phyloP scores from a whole-genome alignment of 2,113 vertebrate species.

The Andinoacara biseriatus region DNA sequence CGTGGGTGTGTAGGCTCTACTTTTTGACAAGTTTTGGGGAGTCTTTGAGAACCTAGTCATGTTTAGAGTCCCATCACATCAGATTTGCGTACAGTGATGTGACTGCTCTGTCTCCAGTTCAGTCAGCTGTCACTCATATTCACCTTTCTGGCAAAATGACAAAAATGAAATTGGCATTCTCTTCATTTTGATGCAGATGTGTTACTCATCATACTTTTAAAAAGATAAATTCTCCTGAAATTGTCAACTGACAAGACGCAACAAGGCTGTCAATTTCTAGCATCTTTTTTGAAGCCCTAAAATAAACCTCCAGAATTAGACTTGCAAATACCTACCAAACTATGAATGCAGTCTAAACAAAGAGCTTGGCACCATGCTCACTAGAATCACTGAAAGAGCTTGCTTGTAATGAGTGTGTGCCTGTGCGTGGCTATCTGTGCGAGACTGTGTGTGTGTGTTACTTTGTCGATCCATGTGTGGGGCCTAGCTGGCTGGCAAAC shows the following conservation, averaged over 20 bases:
- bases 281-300: conserved; percentile 2
- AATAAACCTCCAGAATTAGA: conserved; percentile 30
- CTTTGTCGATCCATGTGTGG: conserved; percentile 49
- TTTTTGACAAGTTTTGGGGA: conserved; percentile 27
- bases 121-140: not conserved
- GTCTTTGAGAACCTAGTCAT: conserved; percentile 19
- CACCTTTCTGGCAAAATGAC: not conserved
- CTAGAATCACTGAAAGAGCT: conserved; percentile 38
- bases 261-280: not conserved
- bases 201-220: not conserved
- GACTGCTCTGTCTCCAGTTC: conserved; percentile 22
- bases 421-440: conserved; percentile 8
- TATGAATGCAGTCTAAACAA: conserved; percentile 67
- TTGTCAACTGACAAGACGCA: conserved; percentile 1
- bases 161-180: not conserved
- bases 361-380: conserved; percentile 55
- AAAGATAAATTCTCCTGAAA: not conserved
- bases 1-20: conserved; percentile 13
- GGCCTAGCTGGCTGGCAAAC: conserved; percentile 43
- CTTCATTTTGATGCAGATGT: not conserved
- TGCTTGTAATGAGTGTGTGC: conserved; percentile 42
- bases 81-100: conserved; percentile 22
- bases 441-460: conserved; percentile 17
- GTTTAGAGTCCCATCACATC: conserved; percentile 10
- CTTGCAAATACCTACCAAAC: conserved; percentile 46